These are phyloP conservation scores for Elgonia sp. DNA, from an alignment of 2,888 invertebrate species.

Conservation along the genomic window DNA sequence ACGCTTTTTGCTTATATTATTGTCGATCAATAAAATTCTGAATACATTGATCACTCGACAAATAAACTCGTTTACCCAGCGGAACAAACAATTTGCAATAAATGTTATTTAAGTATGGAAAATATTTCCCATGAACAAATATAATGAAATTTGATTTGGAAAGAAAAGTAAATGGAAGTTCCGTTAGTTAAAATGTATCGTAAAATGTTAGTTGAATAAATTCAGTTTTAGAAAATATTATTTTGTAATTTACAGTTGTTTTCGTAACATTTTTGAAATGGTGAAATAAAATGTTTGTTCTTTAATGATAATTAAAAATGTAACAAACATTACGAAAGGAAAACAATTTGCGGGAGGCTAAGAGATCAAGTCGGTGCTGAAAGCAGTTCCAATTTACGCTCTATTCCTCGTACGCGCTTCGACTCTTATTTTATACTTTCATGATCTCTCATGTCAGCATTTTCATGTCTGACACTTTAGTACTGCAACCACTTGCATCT, in stretches of 20 bases:
- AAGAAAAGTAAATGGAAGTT: too few relatives aligned
- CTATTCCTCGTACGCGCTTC: conserved; percentile 32
- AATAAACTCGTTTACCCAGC: conserved; percentile 2
- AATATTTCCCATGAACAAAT: not conserved
- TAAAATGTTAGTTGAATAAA: too few relatives aligned
- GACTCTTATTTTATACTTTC: conserved; percentile 64
- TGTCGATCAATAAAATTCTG: conserved; percentile 38
- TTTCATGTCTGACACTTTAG: conserved; percentile 61
- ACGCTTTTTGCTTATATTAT: conserved; percentile 44
- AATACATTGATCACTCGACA: conserved; percentile 24
- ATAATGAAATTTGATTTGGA: not conserved
- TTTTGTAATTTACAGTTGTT: too few relatives aligned
- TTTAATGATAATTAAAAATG: conserved; percentile 16
- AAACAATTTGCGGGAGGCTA: conserved; percentile 20
- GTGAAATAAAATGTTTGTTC: not conserved
- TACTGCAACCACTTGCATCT: conserved; percentile 59
- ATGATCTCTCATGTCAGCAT: conserved; percentile 58
- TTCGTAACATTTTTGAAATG: too few relatives aligned
- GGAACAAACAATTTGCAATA: not conserved
- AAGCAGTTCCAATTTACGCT: conserved; percentile 40
- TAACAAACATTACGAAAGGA: not conserved
- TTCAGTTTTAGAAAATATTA: too few relatives aligned
- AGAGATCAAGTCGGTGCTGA: conserved; percentile 5
- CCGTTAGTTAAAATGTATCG: too few relatives aligned
- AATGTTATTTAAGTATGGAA: not conserved